Percentiles rank a stretch among this genome's conserved stretches.
These are phyloP conservation scores for Eulemur mongoz DNA, from an alignment of 2,797 vertebrate genomes.

Conservation along the genomic window DNA sequence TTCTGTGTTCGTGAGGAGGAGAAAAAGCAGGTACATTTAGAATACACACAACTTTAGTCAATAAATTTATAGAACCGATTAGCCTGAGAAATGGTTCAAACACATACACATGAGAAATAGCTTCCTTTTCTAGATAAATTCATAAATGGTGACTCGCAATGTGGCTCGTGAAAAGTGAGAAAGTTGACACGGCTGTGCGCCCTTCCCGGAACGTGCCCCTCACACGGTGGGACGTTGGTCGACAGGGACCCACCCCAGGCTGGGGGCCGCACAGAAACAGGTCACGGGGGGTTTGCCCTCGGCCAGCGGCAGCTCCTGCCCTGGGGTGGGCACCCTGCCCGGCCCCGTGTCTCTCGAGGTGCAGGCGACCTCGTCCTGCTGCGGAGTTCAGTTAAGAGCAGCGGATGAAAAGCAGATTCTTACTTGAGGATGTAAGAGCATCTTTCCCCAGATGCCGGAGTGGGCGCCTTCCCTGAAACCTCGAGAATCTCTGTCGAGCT, in stretches of 20 bases:
- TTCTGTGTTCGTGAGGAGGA: not conserved
- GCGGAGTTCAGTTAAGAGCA: too few relatives aligned
- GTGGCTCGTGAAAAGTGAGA: not conserved
- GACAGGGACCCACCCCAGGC: too few relatives aligned
- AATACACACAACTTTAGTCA: not conserved
- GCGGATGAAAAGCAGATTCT: not conserved
- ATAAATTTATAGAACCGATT: not conserved
- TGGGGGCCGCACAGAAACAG: not conserved
- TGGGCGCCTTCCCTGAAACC: not conserved
- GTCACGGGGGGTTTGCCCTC: not conserved
- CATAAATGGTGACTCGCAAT: fast-evolving
- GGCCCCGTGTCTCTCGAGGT: not conserved
- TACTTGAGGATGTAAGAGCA: not conserved
- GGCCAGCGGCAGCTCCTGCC: fast-evolving
- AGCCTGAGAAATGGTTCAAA: not conserved
- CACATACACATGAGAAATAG: not conserved
- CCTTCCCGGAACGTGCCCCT: not conserved
- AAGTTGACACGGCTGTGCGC: fast-evolving
- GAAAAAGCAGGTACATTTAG: not conserved
- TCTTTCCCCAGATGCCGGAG: not conserved
- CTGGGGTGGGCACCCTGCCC: too few relatives aligned
- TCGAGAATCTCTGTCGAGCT: not conserved
- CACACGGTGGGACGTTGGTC: fast-evolving
- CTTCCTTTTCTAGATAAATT: not conserved
- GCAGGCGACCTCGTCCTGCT: not conserved